Conservation (phyloP, 2,888 invertebrate genomes). For the Strigamia maritima region DNA sequence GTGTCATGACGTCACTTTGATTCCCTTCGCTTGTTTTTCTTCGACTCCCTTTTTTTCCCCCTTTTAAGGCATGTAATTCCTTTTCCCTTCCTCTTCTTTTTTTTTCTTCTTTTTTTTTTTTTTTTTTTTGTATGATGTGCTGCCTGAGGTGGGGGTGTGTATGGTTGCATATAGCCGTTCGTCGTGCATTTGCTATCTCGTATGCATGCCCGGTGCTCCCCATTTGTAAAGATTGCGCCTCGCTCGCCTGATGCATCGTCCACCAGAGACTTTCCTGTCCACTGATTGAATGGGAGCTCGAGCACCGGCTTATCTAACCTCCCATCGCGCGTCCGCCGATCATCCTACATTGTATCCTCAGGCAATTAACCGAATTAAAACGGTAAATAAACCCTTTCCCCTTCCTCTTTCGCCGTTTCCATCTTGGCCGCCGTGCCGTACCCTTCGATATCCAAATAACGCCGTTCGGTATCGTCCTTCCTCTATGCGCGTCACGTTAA, state of each 20-base stretch:
- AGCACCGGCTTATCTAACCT: conserved; percentile 13
- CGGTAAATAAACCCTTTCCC: conserved; percentile 19
- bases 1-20: conserved; percentile 28
- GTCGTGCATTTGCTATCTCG: conserved; percentile 30
- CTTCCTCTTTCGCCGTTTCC: background rate
- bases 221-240: conserved; percentile 37
- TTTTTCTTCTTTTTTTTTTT: background rate
- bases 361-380: conserved; percentile 34
- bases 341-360: conserved; percentile 33
- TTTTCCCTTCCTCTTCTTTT: background rate
- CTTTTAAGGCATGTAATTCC: conserved; percentile 22
- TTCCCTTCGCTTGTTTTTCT: conserved; percentile 31
- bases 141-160: conserved; percentile 29
- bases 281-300: conserved; percentile 34
- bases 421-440: background rate
- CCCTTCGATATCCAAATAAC: background rate
- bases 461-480: background rate
- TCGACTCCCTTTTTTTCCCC: background rate
- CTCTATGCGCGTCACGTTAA: background rate
- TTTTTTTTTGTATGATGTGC: conserved; percentile 31
- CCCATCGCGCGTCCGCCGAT: conserved; percentile 21
- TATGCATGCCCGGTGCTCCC: conserved; percentile 33
- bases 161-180: conserved; percentile 8
- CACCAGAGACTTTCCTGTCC: conserved; percentile 35
- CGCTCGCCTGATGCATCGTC: conserved; percentile 36